Evolutionary conservation across 2,113 vertebrate genomes (phyloP), one percentile per base, ranked within the genome.

Genomic region (Cynocephalus volans): DNA sequence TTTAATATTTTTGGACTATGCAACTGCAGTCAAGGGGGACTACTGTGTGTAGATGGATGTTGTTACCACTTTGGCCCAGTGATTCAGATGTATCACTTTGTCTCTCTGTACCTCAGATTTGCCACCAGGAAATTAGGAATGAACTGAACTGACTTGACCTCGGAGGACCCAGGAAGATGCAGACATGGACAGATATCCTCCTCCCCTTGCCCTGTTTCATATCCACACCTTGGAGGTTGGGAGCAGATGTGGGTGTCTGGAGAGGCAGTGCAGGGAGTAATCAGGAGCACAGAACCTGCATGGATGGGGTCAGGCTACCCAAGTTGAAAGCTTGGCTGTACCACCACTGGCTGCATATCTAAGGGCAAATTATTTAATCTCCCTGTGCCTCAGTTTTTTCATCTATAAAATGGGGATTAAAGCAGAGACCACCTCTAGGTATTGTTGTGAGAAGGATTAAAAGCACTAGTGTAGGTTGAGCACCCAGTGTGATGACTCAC

Each of bases 401-500:
- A 60, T 31, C 72, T n/a, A 33, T 70, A 80, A 88, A 67, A 41
- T 45, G 14, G 19, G 14, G 50, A 72, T 65, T 73, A 85, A 82
- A 67, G 52, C 19, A 95, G 50, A 58, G 77, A 24, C 28, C 0
- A 41, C 33, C 36, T 33, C 41, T n/a, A 54, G 87, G 69, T 36
- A 26, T 19, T 70, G 50, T 56, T 33, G 17, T 84, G 8, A 92
- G 41, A 6, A 94, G 5, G 21, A 72, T 33, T 83, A 85, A 48
- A 45, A 58, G 28, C 52, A 87, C 54, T 24, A n/a, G n/a, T 7
- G 0, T 31, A 65, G 0, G 1, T 6, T 5, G 24, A 52, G 41
- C 8, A 10, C 81, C 41, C 18, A 3, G 17, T 0, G 0, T 33
- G 15, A 14, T 18, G 54, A 56, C 8, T 62, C 1, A 5, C 70